Evolutionary conservation across 2,888 invertebrate genomes (phyloP).

Genomic region (Cryptocheilus praepositus): DNA sequence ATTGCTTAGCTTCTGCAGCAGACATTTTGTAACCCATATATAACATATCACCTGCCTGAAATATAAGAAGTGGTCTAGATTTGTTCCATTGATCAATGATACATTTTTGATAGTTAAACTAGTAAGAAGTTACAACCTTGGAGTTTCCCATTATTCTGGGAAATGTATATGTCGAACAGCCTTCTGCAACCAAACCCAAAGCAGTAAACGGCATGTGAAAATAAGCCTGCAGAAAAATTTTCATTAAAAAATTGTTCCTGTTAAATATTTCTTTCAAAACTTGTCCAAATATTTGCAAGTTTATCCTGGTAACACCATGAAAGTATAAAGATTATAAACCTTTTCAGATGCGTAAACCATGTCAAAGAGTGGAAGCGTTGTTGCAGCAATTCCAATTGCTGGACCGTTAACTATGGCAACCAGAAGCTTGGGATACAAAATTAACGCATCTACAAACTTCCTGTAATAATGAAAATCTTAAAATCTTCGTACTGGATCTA

Average conservation of each 20-base stretch:
- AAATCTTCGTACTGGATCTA: background rate
- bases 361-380: conserved; percentile 90
- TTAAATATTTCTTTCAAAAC: conserved; percentile 1
- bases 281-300: background rate
- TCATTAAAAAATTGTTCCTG: conserved; percentile 7
- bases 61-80: background rate
- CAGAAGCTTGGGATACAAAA: conserved; percentile 91
- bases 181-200: conserved; percentile 92
- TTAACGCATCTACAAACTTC: conserved; percentile 84
- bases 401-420: conserved; percentile 95
- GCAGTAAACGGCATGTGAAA: conserved; percentile 92
- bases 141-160: conserved; percentile 89
- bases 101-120: background rate
- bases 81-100: conserved; percentile 1
- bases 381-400: conserved; percentile 92
- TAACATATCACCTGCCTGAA: conserved; percentile 79
- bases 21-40: conserved; percentile 85
- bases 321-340: conserved; percentile 72
- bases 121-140: conserved; percentile 77
- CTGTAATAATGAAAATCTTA: conserved; percentile 70
- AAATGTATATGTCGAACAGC: conserved; percentile 90
- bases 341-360: conserved; percentile 90
- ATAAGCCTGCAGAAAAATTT: conserved; percentile 80
- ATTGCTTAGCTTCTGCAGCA: conserved; percentile 86
- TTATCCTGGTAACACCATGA: background rate